Evolutionary conservation across 2,113 vertebrate species (phyloP), one percentile per base, ranked within the genome.

Genomic region (Ictidomys tridecemlineatus): DNA sequence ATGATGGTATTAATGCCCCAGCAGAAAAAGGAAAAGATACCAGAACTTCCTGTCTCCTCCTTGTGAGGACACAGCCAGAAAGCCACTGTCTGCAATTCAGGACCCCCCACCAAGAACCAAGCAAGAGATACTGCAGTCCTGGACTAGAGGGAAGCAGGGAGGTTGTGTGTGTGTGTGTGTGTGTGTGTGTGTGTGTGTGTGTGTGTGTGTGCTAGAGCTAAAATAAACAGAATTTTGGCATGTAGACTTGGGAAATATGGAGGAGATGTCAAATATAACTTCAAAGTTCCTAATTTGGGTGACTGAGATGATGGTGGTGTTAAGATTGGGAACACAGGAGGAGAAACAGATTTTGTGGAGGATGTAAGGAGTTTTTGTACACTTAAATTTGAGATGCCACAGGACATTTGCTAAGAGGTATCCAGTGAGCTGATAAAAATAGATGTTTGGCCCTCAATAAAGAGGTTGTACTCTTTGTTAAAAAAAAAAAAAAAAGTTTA

Each of bases 291-390:
- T 87, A 96, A 85, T 26, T 42, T 76, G 51, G 53, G 53, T 94
- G 26, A 69, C 77, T 74, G 51, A 95, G 73, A 89, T 48, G 74
- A 92, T 30, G 51, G 32, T 39, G 10, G 34, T 37, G 39, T 91
- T 91, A 63, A 32, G 63, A 76, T 26, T 94, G 65, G 69, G 92
- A 92, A 72, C 85, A 90, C 53, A 95, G 80, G 69, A 91, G 67
- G 51, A 84, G 79, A 94, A 94, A 48, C 83, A 94, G 67, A 95
- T 70, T 97, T 84, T 91, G 67, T 79, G 78, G 77, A 87, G 80
- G 80, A 83, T 69, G 67, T 13, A n/a, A 45, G 58, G 63, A 83
- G 24, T 78, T 87, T 93, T 86, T 34, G 28, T 34, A 67, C 74
- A 51, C 53, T 93, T 87, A 78, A 65, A 87, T 91, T 70, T 74